Conservation (phyloP, 2,113 vertebrate species). For the Axis porcinus region DNA sequence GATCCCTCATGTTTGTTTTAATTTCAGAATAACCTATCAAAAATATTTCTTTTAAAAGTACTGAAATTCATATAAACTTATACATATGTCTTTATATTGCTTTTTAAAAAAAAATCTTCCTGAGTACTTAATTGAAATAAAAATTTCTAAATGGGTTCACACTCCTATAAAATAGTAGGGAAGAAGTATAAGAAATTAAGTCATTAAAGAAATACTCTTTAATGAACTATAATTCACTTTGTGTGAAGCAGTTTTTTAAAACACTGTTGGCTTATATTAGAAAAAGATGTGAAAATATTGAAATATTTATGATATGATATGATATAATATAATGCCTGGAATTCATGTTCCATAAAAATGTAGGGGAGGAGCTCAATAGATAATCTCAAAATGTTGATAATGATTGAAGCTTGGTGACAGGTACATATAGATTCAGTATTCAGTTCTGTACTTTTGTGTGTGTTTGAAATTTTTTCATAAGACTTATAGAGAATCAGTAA, state of each 20-base stretch:
- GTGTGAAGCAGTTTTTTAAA: not conserved
- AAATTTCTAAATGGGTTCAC: not conserved
- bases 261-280: not conserved
- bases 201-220: not conserved
- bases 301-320: slow-evolving; percentile 27
- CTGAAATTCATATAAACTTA: not conserved
- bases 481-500: not conserved
- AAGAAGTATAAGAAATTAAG: not conserved
- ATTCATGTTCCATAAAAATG: not conserved
- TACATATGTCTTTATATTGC: not conserved
- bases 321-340: not conserved
- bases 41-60: slow-evolving; percentile 4
- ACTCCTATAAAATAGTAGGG: not conserved
- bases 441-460: not conserved
- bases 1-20: not conserved
- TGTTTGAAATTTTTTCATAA: not conserved
- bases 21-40: not conserved
- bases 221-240: slow-evolving; percentile 5
- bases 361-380: not conserved
- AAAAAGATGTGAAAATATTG: not conserved
- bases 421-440: not conserved
- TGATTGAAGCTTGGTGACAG: not conserved
- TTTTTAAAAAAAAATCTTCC: not conserved
- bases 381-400: not conserved
- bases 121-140: not conserved